Conservation (phyloP, 1,140 invertebrate species). For the Cyphomyrmex costatus region DNA sequence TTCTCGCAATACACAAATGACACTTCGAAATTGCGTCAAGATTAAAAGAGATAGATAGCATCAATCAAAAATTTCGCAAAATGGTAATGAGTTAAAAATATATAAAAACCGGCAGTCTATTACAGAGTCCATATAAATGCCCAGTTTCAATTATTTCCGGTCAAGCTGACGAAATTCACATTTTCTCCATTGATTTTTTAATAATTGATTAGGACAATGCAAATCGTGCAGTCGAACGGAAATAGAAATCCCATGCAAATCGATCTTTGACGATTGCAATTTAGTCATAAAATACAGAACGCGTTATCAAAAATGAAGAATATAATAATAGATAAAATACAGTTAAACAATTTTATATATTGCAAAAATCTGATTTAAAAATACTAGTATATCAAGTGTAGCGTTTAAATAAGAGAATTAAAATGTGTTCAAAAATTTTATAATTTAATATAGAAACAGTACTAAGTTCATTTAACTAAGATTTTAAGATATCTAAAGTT, state of each 20-base stretch:
- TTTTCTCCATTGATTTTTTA: not conserved
- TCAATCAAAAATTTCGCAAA: conserved; percentile 23
- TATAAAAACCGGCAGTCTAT: conserved; percentile 49
- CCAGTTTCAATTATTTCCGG: conserved; percentile 69
- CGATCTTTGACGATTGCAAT: conserved; percentile 45
- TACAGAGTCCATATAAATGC: conserved; percentile 66
- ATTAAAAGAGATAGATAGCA: conserved; percentile 26
- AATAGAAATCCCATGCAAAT: conserved; percentile 70
- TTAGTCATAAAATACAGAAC: conserved; percentile 49
- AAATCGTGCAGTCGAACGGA: conserved; percentile 58
- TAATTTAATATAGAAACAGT: not conserved
- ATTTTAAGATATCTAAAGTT: not conserved
- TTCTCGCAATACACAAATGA: not conserved
- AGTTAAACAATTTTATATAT: not conserved
- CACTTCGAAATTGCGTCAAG: not conserved
- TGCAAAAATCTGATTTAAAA: not conserved
- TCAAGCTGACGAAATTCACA: conserved; percentile 56
- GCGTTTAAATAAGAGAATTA: not conserved
- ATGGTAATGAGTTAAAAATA: conserved; percentile 25
- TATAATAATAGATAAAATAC: not conserved
- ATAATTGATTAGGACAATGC: conserved; percentile 17
- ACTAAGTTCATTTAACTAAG: not conserved
- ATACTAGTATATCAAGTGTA: not conserved
- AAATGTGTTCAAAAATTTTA: not conserved
- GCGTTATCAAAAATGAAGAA: conserved; percentile 28